Percentiles rank a stretch among this genome's conserved stretches.
These are phyloP conservation scores for Neodiprion fabricii DNA, from an alignment of 1,140 invertebrate species.

Conservation along the genomic window DNA sequence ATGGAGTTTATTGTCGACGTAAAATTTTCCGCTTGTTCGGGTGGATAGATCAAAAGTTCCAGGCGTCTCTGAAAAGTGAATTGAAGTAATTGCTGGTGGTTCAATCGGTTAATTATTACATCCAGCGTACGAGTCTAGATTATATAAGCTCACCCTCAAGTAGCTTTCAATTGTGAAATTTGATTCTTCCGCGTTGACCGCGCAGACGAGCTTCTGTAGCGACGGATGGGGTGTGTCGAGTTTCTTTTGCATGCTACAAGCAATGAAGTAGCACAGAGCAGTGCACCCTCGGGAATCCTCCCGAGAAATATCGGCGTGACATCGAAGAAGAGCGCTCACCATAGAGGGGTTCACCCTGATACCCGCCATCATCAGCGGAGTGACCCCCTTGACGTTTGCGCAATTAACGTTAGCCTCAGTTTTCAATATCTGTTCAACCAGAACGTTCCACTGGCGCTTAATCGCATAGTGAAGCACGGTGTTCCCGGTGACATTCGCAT, in stretches of 20 bases:
- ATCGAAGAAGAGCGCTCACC: conserved; percentile 34
- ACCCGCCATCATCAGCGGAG: conserved; percentile 47
- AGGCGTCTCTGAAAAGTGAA: conserved; percentile 24
- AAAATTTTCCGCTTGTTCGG: conserved; percentile 14
- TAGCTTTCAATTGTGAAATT: conserved; percentile 26
- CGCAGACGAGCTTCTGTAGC: conserved; percentile 20
- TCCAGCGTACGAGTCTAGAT: not conserved
- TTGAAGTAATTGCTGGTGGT: not conserved
- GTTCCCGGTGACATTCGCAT: conserved; percentile 43
- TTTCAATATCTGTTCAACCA: conserved; percentile 35
- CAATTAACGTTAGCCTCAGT: conserved; percentile 39
- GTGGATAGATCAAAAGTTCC: conserved; percentile 26
- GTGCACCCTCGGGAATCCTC: conserved; percentile 46
- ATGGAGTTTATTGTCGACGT: conserved; percentile 20
- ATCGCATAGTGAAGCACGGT: conserved; percentile 48
- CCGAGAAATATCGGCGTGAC: conserved; percentile 37
- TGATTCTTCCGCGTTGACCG: conserved; percentile 16
- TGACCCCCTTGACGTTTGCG: conserved; percentile 43
- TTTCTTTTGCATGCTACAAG: conserved; percentile 34
- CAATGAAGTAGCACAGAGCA: conserved; percentile 47
- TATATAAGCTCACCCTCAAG: conserved; percentile 17
- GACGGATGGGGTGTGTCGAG: conserved; percentile 15
- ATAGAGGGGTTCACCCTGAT: conserved; percentile 40
- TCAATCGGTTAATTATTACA: too few relatives aligned
- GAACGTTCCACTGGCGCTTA: conserved; percentile 44